Evolutionary conservation across 2,113 vertebrate genomes (phyloP), one percentile per base, ranked within the genome.

Genomic region (Perccottus glenii): DNA sequence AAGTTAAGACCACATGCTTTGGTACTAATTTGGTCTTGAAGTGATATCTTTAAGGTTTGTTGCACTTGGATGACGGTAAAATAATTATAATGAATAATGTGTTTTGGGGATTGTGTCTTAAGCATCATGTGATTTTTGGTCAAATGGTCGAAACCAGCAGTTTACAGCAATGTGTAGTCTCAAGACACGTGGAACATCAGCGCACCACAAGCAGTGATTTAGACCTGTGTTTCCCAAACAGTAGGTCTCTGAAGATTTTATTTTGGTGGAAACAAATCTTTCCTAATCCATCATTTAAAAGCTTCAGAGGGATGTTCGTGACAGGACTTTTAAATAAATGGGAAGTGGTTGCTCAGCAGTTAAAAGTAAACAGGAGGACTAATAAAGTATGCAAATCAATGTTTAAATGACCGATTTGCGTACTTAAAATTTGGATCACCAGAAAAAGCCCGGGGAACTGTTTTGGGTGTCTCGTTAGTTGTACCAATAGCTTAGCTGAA

Each of bases 1-100:
- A 32, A 53, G 51, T 35, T 35, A 53, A 11, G 32, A 38, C 33
- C 52, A 15, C 52, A 55, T 55, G 52, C 33, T 55, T 55, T 32
- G 3, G 6, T 6, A 35, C 33, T 14, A 11, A n/a, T 32, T 35
- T 16, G 5, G 16, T 48, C 9, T 8, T 48, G 6, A 16, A 16
- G 15, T 7, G 10, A 27, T 11, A 27, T 9, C 11, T 5, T 4
- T 46, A 5, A 12, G 12, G 11, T 46, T 11, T 46, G n/a, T n/a
- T n/a, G n/a, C n/a, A n/a, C n/a, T n/a, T n/a, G n/a, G 3, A 46
- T 46, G 11, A 5, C 3, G 3, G 12, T 14, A 5, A 12, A 46
- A 46, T 46, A 5, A 11, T 46, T 46, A 14, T 11, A 11, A 46
- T 3, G 8, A 5, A 40, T 5, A 11, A 46, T 14, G 11, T 46